phyloP scores from a whole-genome alignment of 2,888 invertebrate species.

The Lamellibrachia satsuma region DNA sequence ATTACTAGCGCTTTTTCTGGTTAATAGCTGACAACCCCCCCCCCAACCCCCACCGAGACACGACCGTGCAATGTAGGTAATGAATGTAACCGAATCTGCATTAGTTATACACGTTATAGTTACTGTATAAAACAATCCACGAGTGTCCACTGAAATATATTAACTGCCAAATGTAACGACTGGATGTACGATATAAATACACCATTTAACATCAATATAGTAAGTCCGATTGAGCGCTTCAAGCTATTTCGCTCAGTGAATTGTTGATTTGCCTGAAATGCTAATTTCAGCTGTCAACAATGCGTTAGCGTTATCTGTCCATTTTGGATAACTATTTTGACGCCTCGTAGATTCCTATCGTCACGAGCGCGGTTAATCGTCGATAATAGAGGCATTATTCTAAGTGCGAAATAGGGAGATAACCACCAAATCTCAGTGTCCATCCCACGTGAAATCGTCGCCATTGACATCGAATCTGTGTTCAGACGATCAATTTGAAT shows the following conservation, averaged over 20 bases:
- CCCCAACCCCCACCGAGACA: not conserved
- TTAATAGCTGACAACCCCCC: not conserved
- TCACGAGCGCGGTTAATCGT: not conserved
- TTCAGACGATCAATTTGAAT: not conserved
- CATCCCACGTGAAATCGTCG: not conserved
- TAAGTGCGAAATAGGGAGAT: not conserved
- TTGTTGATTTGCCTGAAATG: not conserved
- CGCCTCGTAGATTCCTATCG: not conserved
- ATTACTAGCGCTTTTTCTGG: not conserved
- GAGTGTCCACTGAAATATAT: not conserved
- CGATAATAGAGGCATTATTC: conserved; percentile 12
- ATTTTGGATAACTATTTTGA: conserved; percentile 8
- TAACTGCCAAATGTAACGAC: not conserved
- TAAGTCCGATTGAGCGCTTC: not conserved
- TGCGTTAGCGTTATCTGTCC: not conserved
- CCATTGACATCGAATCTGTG: not conserved
- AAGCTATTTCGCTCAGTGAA: not conserved
- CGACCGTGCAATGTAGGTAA: not conserved
- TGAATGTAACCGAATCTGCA: not conserved
- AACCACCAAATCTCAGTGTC: not conserved
- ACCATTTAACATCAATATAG: not conserved
- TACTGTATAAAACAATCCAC: not conserved
- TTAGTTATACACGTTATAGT: not conserved
- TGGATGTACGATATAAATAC: not conserved
- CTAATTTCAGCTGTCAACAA: not conserved